These are phyloP conservation scores for Nephrocerus scutellatus DNA, from an alignment of 2,888 invertebrate species.

Conservation along the genomic window DNA sequence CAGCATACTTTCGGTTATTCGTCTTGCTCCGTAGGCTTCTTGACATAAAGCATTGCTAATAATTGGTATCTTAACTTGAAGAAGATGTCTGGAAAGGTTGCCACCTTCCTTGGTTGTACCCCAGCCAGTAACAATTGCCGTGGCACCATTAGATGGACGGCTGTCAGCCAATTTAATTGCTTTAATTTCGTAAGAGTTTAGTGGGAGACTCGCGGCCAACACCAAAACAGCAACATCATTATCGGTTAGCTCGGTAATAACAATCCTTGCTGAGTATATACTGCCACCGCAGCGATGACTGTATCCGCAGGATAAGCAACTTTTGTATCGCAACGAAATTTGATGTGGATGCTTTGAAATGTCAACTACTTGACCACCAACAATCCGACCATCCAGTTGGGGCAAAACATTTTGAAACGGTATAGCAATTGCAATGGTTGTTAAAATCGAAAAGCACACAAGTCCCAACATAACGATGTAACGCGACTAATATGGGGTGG, in stretches of 20 bases:
- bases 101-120: constrained; percentile 30
- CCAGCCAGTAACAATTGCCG: constrained; percentile 34
- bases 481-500: too few relatives aligned
- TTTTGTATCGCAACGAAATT: constrained; percentile 34
- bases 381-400: constrained; percentile 36
- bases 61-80: constrained; percentile 29
- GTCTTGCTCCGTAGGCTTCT: constrained; percentile 26
- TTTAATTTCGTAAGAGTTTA: constrained; percentile 24
- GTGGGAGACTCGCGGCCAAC: constrained; percentile 24
- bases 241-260: constrained; percentile 42
- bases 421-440: too few relatives aligned
- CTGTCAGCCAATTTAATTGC: constrained; percentile 23
- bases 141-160: constrained; percentile 22
- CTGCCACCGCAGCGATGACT: constrained; percentile 37
- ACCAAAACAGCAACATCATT: constrained; percentile 52
- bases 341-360: constrained; percentile 33
- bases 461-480: too few relatives aligned
- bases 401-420: too few relatives aligned
- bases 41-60: constrained; percentile 25
- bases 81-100: constrained; percentile 20
- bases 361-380: constrained; percentile 32
- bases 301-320: too few relatives aligned
- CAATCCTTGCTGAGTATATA: constrained; percentile 23
- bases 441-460: too few relatives aligned
- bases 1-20: constrained; percentile 30